A percentile compares a stretch with the other conserved stretches of the same genome.
Conservation (phyloP, 2,888 invertebrate species). For the Diachrysia chrysitis region DNA sequence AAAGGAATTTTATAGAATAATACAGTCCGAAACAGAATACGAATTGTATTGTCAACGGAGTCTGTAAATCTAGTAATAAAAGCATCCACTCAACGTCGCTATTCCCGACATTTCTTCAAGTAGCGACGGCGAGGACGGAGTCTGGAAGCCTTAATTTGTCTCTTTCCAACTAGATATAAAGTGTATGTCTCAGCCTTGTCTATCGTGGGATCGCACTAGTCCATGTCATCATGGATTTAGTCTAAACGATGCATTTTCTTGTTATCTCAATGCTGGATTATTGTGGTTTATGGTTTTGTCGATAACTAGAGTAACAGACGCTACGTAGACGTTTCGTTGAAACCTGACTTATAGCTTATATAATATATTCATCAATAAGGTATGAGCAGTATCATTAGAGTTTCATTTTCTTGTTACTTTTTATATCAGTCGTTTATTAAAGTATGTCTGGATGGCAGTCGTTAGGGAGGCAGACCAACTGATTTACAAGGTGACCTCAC, state of each 20-base stretch:
- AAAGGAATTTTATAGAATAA: constrained; percentile 43
- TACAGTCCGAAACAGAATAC: constrained; percentile 51
- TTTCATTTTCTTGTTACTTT: constrained; percentile 47
- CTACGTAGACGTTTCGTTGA: constrained; percentile 28
- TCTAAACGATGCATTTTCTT: constrained; percentile 73
- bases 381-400: constrained; percentile 26
- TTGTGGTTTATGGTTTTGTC: constrained; percentile 64
- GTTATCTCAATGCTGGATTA: constrained; percentile 71
- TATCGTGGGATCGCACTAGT: constrained; percentile 61
- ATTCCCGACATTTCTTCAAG: constrained; percentile 70
- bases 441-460: constrained; percentile 48
- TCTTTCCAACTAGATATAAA: constrained; percentile 62
- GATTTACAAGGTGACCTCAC: constrained; percentile 51
- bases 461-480: constrained; percentile 24
- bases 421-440: constrained; percentile 48
- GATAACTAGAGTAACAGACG: constrained; percentile 47
- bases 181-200: constrained; percentile 66
- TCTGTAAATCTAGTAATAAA: constrained; percentile 74
- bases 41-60: constrained; percentile 61
- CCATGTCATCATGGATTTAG: constrained; percentile 67
- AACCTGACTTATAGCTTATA: constrained; percentile 22
- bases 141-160: constrained; percentile 64
- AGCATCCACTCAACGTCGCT: constrained; percentile 71
- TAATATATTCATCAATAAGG: constrained; percentile 51
- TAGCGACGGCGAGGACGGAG: constrained; percentile 57